phyloP scores from a whole-genome alignment of 2,888 invertebrate species.

The Sesamia inferens region DNA sequence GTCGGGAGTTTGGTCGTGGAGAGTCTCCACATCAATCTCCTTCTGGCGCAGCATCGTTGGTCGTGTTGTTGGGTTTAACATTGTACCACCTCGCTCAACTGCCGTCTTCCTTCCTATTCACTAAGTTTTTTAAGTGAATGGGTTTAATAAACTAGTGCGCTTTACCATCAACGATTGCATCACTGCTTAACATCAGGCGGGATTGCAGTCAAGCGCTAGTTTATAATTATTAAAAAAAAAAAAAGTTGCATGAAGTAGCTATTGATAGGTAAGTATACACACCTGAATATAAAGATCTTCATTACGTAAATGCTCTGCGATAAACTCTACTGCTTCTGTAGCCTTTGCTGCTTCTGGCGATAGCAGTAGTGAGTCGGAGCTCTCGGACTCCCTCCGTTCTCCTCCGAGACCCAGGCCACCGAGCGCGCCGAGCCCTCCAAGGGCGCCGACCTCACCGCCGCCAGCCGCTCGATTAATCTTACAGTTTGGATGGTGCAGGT shows the following conservation, averaged over 20 bases:
- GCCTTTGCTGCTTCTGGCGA: conserved; percentile 98
- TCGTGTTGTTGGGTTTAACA: no score
- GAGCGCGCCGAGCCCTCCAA: conserved; percentile 90
- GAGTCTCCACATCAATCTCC: no score
- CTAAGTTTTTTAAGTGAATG: no score
- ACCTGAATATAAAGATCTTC: conserved; percentile 99
- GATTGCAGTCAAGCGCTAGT: no score
- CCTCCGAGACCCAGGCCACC: conserved; percentile 92
- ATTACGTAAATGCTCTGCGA: conserved; percentile 98
- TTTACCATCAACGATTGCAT: no score
- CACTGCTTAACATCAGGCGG: no score
- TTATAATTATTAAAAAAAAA: no score
- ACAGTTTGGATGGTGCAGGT: conserved; percentile 98
- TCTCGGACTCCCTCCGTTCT: conserved; percentile 96
- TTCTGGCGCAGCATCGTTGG: no score
- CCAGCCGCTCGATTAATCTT: conserved; percentile 96
- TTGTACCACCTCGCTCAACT: no score
- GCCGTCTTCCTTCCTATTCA: no score
- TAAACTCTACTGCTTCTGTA: conserved; percentile 99
- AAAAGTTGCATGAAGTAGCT: neutral
- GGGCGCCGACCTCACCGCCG: conserved; percentile 85
- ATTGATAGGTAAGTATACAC: conserved; percentile 46
- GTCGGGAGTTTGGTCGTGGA: no score
- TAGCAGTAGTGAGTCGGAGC: conserved; percentile 96
- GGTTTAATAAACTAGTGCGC: no score